Evolutionary conservation across 2,113 vertebrate species (phyloP).

Genomic region (Oncorhynchus kisutch): DNA sequence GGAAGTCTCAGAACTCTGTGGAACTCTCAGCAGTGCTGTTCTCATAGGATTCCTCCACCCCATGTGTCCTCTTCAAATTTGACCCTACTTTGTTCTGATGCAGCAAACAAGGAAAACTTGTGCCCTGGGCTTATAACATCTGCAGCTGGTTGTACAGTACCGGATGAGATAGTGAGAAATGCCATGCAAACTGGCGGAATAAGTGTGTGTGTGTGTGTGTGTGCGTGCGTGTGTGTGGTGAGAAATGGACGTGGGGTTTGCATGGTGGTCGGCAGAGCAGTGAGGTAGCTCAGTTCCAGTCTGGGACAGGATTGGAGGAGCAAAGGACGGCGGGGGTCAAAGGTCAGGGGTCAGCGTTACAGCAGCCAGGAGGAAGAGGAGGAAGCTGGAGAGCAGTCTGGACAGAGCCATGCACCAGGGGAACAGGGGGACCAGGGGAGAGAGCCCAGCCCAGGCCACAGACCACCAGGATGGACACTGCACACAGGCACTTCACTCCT

Average conservation of each 20-base stretch:
- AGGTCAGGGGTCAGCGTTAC: conserved; percentile 26
- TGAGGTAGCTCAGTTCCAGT: conserved; percentile 82
- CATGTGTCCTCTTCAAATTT: neutral
- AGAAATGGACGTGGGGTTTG: conserved; percentile 39
- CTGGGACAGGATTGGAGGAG: conserved; percentile 66
- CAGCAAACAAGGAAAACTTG: neutral
- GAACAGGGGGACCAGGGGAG: conserved; percentile 20
- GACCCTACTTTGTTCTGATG: neutral
- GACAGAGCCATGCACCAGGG: conserved; percentile 61
- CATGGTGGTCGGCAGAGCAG: conserved; percentile 58
- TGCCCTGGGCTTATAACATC: conserved; percentile 21
- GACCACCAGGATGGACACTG: conserved; percentile 14
- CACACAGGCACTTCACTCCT: neutral
- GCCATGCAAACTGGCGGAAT: conserved; percentile 50
- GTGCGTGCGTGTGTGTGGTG: conserved; percentile 35
- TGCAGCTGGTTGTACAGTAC: conserved; percentile 22
- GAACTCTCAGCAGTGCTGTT: too few species aligned
- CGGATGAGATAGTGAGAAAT: conserved; percentile 25
- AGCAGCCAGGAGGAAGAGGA: conserved; percentile 67
- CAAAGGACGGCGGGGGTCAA: conserved; percentile 57
- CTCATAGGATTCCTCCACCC: neutral
- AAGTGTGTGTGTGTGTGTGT: conserved; percentile 34
- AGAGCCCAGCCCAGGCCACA: conserved; percentile 10
- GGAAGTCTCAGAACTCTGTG: too few species aligned
- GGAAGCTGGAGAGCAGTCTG: conserved; percentile 67